Conservation (phyloP, 1,140 invertebrate species). For the Dinoponera quadriceps region DNA sequence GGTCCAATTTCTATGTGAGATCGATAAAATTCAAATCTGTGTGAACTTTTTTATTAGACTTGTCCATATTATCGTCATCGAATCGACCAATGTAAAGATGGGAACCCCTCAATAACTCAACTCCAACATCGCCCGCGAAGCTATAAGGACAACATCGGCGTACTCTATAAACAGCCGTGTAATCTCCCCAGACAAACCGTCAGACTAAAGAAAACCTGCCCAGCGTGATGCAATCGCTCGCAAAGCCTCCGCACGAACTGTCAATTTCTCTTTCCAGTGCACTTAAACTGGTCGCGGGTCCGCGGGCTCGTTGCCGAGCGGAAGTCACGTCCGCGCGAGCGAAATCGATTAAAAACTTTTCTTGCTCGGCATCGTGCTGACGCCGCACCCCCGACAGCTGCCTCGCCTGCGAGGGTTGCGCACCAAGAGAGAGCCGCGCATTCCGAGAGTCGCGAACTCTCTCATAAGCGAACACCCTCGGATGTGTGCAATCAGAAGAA, state of each 20-base stretch:
- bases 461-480: neutral
- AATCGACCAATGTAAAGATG: no score
- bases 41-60: no score
- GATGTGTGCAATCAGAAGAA: no score
- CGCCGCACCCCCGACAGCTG: constrained; percentile 1
- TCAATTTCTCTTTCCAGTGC: constrained; percentile 28
- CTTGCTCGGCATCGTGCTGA: neutral
- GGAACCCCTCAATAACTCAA: no score
- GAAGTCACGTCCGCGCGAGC: constrained; percentile 44
- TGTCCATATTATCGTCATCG: no score
- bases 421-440: neutral
- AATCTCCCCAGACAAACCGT: constrained; percentile 1
- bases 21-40: no score
- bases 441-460: neutral
- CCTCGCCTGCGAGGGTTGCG: neutral
- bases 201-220: neutral
- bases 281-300: constrained; percentile 53
- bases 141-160: no score
- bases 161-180: constrained; percentile 6
- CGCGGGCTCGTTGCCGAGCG: constrained; percentile 20
- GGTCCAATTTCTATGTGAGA: no score
- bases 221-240: neutral
- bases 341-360: constrained; percentile 64
- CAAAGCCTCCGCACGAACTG: neutral
- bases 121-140: no score